Evolutionary conservation across 2,888 invertebrate species (phyloP), one percentile per base, ranked within the genome.

Genomic region (Agonopterix subpropinquella): DNA sequence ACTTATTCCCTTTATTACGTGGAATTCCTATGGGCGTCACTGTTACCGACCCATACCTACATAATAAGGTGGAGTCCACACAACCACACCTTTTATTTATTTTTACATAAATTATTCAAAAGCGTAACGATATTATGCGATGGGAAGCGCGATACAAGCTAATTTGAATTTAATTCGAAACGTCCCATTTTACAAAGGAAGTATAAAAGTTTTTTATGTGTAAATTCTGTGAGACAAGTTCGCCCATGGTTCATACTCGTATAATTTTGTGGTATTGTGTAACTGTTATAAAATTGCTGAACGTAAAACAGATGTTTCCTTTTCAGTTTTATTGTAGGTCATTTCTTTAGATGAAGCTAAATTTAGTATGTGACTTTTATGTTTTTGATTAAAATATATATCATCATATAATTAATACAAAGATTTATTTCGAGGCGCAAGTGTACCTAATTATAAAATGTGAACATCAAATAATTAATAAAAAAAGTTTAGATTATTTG

Each of bases 31-130:
- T 73, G 75, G 78, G 78, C 79, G 77, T 70, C 59, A 63, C 69
- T 59, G 65, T 65, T 64, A 28, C 59, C 56, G 53, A 55, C 55
- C 52, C 61, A 67, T 71, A 37, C 44, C 47, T 9, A 45, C 48
- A 45, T 52, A 28, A 28, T 28, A 57, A 80, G 83, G 82, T 80
- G 81, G 78, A 75, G 80, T 70, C 65, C 62, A 67, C 67, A 68
- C 65, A 61, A 76, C 77, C 84, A 77, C 80, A 82, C 82, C 81
- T 81, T 76, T 70, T 70, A 80, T 78, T 76, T 79, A 75, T 73
- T 62, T 57, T 59, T 56, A 72, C 66, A 83, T 82, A 80, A 78
- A 81, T 83, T 74, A 83, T 80, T 82, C 80, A 79, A 68, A 70
- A 77, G 73, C 71, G 68, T 77, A 76, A 77, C 75, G 71, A 72